Percentiles rank a stretch among this genome's conserved stretches.
These are phyloP conservation scores for Mugil cephalus DNA, from an alignment of 2,113 vertebrate species.

Conservation along the genomic window DNA sequence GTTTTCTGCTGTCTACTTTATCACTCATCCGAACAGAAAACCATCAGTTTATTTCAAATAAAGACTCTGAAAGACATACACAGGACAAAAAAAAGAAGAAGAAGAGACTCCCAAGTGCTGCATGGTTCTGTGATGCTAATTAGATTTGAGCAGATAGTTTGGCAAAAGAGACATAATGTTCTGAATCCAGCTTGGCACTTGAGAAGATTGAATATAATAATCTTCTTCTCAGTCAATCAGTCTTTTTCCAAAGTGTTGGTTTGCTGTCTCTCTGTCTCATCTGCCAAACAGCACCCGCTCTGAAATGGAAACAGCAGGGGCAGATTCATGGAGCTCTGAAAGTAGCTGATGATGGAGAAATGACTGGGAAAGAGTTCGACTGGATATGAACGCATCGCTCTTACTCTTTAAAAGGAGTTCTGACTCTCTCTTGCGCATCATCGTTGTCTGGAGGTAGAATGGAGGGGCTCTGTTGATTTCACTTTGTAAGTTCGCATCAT, in stretches of 20 bases:
- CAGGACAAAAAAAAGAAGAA: not conserved
- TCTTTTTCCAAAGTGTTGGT: constrained; percentile 43
- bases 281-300: constrained; percentile 31
- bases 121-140: constrained; percentile 52
- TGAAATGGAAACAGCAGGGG: constrained; percentile 6
- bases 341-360: not conserved
- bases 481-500: not conserved
- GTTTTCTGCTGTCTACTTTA: constrained; percentile 54
- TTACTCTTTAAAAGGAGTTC: not conserved
- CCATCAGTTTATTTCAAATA: constrained; percentile 59
- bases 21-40: constrained; percentile 62
- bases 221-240: constrained; percentile 55
- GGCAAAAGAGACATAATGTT: constrained; percentile 57
- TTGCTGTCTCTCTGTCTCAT: constrained; percentile 44
- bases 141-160: constrained; percentile 58
- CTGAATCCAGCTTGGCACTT: constrained; percentile 50
- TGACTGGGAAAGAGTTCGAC: constrained; percentile 11
- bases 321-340: not conserved
- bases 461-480: not conserved
- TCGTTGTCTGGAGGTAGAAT: not conserved
- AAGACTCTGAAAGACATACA: constrained; percentile 33
- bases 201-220: constrained; percentile 50
- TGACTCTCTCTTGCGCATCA: not conserved
- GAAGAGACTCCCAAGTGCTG: not conserved
- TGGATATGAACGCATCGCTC: constrained; percentile 26